Percentiles rank a stretch among this genome's conserved stretches.
These are phyloP conservation scores for Harpia harpyja DNA, from an alignment of 2,797 vertebrate genomes.

Conservation along the genomic window DNA sequence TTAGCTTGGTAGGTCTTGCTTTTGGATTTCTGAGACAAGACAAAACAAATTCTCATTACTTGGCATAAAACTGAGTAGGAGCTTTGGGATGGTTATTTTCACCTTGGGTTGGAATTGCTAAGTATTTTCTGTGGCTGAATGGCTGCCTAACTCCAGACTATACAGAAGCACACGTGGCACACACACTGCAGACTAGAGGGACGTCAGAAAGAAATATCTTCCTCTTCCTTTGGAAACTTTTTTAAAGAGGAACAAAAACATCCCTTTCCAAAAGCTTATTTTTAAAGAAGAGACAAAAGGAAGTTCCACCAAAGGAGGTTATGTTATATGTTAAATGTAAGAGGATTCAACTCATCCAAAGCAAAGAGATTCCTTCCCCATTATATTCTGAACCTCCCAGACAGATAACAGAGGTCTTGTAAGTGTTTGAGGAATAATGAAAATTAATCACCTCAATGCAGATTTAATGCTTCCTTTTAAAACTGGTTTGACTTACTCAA, in stretches of 20 bases:
- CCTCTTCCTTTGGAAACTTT: conserved; percentile 63
- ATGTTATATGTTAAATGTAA: conserved; percentile 2
- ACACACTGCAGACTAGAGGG: background rate
- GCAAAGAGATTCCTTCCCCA: background rate
- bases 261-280: conserved; percentile 47
- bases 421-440: background rate
- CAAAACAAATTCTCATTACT: background rate
- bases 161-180: background rate
- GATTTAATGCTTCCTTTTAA: background rate
- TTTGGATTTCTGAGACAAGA: background rate
- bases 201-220: conserved; percentile 35
- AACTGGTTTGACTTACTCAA: background rate
- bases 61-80: background rate
- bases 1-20: background rate
- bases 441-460: background rate
- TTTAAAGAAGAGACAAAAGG: conserved; percentile 51
- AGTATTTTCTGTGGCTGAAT: background rate
- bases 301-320: conserved; percentile 36
- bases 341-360: background rate
- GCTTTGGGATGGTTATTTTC: background rate
- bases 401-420: background rate
- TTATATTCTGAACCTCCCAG: background rate
- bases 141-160: background rate
- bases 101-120: background rate
- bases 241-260: conserved; percentile 60